phyloP scores from a whole-genome alignment of 2,797 vertebrate species.

The Jordanella pulchra region DNA sequence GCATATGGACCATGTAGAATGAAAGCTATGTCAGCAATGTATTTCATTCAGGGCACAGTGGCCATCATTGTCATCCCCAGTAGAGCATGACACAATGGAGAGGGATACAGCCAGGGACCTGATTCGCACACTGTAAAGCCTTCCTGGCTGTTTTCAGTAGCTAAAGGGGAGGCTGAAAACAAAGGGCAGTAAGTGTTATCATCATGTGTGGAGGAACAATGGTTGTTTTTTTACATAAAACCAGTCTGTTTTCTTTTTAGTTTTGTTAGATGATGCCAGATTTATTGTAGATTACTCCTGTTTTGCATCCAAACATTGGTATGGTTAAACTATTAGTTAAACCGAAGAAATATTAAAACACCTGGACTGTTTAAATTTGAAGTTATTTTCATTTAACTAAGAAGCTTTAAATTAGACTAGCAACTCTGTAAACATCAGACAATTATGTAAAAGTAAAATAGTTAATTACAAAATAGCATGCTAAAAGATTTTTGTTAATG shows the following conservation, averaged over 20 bases:
- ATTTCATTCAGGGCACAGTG: constrained; percentile 63
- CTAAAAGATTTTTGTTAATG: neutral
- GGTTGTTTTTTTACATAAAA: constrained; percentile 35
- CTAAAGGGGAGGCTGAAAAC: constrained; percentile 53
- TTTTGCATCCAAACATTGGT: neutral
- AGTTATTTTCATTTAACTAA: neutral
- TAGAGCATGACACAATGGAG: constrained; percentile 70
- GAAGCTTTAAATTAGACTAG: too few relatives aligned
- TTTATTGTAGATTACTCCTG: neutral
- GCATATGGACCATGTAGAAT: constrained; percentile 60
- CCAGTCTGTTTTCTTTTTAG: constrained; percentile 20
- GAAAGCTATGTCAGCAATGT: constrained; percentile 62
- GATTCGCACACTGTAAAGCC: constrained; percentile 67
- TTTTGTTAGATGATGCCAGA: constrained; percentile 6
- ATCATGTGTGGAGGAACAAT: constrained; percentile 50
- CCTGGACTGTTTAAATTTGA: neutral
- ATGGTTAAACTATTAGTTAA: neutral
- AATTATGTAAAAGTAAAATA: too few relatives aligned
- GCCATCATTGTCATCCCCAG: constrained; percentile 64
- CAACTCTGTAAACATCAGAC: neutral
- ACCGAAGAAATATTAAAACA: neutral
- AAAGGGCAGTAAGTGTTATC: constrained; percentile 55
- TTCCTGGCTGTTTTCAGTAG: constrained; percentile 54
- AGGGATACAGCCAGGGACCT: constrained; percentile 70
- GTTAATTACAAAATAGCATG: neutral